Conservation (phyloP, 1,140 invertebrate species). For the Sitodiplosis mosellana region DNA sequence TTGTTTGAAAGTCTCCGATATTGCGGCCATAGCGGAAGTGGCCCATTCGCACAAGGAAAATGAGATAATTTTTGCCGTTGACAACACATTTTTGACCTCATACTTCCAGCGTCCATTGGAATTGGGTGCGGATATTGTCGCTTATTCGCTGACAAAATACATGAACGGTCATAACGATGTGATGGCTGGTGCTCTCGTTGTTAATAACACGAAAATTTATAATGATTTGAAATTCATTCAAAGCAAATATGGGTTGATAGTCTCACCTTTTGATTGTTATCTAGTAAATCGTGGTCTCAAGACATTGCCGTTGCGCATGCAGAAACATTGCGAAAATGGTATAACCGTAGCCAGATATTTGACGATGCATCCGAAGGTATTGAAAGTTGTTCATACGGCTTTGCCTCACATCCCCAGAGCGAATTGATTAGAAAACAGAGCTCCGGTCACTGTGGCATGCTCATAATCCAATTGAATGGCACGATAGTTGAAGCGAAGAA, state of each 20-base stretch:
- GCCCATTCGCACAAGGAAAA: slow-evolving; percentile 32
- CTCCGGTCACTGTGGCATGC: slow-evolving; percentile 61
- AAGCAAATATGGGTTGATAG: slow-evolving; percentile 56
- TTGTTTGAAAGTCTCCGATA: slow-evolving; percentile 55
- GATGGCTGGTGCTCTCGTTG: slow-evolving; percentile 58
- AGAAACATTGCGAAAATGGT: slow-evolving; percentile 51
- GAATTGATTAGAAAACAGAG: slow-evolving; percentile 50
- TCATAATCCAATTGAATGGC: slow-evolving; percentile 57
- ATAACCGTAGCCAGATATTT: slow-evolving; percentile 49
- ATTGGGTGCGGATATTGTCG: slow-evolving; percentile 59
- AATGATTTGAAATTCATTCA: slow-evolving; percentile 43
- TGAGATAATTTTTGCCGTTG: slow-evolving; percentile 53
- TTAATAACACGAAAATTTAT: slow-evolving; percentile 38
- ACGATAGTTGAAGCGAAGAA: slow-evolving; percentile 36
- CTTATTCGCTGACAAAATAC: slow-evolving; percentile 73
- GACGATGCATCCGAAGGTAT: slow-evolving; percentile 47
- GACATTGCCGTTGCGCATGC: slow-evolving; percentile 58
- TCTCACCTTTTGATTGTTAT: slow-evolving; percentile 67
- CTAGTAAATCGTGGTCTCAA: slow-evolving; percentile 60
- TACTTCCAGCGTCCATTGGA: slow-evolving; percentile 63
- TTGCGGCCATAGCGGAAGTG: slow-evolving; percentile 37
- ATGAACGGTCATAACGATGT: slow-evolving; percentile 83
- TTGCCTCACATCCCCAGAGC: slow-evolving; percentile 67
- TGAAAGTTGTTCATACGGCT: slow-evolving; percentile 63
- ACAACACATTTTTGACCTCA: slow-evolving; percentile 69